These are phyloP conservation scores for Hirtodrosophila trivittata DNA, from an alignment of 2,888 invertebrate species.

Conservation along the genomic window DNA sequence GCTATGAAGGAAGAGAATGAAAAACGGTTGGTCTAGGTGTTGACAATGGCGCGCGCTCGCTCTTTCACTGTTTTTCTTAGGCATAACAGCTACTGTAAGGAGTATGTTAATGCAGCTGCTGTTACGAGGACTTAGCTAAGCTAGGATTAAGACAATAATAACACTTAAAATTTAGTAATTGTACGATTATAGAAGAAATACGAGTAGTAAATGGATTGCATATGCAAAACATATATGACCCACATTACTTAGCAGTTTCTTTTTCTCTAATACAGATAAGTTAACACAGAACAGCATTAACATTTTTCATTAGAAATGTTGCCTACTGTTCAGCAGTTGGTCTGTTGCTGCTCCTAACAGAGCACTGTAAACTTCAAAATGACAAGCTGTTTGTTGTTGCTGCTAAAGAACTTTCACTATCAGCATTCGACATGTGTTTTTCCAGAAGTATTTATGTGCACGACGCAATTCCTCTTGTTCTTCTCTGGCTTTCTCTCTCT, in stretches of 20 bases:
- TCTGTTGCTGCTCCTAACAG: conserved; percentile 24
- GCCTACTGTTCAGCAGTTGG: conserved; percentile 9
- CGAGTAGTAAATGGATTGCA: no score
- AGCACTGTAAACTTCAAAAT: conserved; percentile 71
- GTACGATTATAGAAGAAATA: no score
- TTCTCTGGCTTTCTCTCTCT: no score
- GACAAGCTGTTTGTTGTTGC: conserved; percentile 37
- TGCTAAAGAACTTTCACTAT: conserved; percentile 67
- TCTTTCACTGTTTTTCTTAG: conserved; percentile 9
- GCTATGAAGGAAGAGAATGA: no score
- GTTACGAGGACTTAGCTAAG: not conserved
- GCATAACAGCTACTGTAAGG: conserved; percentile 22
- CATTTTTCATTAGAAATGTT: not conserved
- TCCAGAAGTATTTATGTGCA: conserved; percentile 3
- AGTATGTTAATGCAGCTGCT: conserved; percentile 1
- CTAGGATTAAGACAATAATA: no score
- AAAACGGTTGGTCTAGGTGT: conserved; percentile 10
- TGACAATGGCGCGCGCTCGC: conserved; percentile 28
- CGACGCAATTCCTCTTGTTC: not conserved
- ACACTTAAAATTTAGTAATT: no score
- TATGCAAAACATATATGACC: no score
- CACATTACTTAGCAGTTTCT: no score
- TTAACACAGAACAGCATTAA: no score
- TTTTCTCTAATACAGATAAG: no score
- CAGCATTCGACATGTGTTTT: conserved; percentile 38